Conservation (phyloP, 2,113 vertebrate species). For the Macroglossus sobrinus region DNA sequence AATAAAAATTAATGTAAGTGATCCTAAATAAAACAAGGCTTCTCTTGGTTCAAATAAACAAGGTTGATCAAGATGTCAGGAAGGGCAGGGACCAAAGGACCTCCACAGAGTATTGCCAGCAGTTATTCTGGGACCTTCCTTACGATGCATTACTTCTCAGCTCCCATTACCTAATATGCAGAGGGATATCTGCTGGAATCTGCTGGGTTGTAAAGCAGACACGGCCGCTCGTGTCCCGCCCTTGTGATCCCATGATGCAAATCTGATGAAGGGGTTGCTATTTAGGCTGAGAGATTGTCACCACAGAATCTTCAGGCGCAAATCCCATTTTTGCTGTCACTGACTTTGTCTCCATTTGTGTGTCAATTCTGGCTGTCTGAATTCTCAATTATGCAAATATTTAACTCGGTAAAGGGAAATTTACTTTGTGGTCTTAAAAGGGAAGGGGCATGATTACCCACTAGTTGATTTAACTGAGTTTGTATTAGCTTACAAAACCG, state of each 20-base stretch:
- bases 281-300: neutral
- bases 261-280: neutral
- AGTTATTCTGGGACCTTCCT: neutral
- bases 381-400: neutral
- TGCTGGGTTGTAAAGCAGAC: neutral
- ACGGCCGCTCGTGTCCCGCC: accelerated
- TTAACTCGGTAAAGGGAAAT: neutral
- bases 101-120: neutral
- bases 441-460: neutral
- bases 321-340: neutral
- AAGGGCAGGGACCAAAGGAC: neutral
- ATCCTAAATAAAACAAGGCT: neutral
- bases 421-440: neutral
- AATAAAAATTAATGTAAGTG: neutral
- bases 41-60: neutral
- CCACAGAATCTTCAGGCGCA: neutral
- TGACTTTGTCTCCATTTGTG: neutral
- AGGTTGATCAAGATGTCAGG: neutral
- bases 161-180: neutral
- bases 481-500: neutral
- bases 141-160: neutral
- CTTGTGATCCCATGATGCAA: too few relatives aligned
- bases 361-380: too few relatives aligned
- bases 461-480: neutral
- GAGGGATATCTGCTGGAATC: neutral